phyloP scores from a whole-genome alignment of 2,797 vertebrate genomes.

The Clarias laeviceps region DNA sequence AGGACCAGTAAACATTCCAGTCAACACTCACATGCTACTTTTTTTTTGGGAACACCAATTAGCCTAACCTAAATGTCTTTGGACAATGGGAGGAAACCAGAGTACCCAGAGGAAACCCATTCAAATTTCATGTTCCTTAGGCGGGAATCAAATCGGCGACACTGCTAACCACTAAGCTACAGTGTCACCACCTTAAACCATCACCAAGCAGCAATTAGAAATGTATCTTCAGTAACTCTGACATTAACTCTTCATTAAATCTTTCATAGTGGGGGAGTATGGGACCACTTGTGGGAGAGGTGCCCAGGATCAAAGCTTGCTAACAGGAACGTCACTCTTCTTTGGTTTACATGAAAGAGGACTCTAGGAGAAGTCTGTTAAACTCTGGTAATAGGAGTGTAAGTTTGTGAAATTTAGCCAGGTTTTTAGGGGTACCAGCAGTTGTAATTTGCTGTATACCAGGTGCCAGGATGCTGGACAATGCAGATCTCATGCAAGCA shows the following conservation, averaged over 20 bases:
- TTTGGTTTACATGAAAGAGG: background rate
- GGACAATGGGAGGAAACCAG: too few relatives aligned
- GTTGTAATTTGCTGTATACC: background rate
- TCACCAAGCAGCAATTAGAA: background rate
- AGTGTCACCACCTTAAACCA: background rate
- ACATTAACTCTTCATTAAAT: too few relatives aligned
- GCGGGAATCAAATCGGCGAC: too few relatives aligned
- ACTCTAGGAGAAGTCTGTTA: background rate
- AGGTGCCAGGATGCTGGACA: background rate
- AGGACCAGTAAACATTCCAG: too few relatives aligned
- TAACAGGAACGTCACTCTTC: background rate
- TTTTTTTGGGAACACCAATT: too few relatives aligned
- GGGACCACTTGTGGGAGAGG: too few relatives aligned
- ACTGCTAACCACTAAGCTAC: too few relatives aligned
- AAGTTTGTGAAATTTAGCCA: background rate
- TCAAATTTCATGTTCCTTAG: too few relatives aligned
- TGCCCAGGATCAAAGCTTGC: background rate
- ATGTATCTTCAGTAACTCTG: background rate
- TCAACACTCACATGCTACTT: too few relatives aligned
- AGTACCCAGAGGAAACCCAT: too few relatives aligned
- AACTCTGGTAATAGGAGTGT: background rate
- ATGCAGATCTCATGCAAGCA: background rate
- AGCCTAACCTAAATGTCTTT: too few relatives aligned
- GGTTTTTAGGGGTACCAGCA: background rate
- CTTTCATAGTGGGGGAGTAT: too few relatives aligned